These are phyloP conservation scores for Globodera ellingtonae DNA, from an alignment of 1,140 invertebrate species.

Conservation along the genomic window DNA sequence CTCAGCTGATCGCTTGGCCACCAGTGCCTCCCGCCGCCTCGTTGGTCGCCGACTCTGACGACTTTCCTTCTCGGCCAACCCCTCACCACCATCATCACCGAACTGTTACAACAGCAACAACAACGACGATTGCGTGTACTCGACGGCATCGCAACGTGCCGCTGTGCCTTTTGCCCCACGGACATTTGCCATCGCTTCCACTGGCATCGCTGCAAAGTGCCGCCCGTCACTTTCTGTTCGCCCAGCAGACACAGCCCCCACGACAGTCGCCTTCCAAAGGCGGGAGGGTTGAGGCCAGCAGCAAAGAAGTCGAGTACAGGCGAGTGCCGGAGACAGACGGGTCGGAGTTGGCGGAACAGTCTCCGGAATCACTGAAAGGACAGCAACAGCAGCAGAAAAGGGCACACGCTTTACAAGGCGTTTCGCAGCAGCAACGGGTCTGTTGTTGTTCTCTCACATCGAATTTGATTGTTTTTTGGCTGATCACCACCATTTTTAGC, in stretches of 20 bases:
- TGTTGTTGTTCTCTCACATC: too few relatives aligned
- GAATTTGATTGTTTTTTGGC: too few relatives aligned
- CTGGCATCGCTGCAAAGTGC: conserved; percentile 3
- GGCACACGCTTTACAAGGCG: neutral
- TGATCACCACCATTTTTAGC: too few relatives aligned
- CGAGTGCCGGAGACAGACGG: conserved; percentile 12
- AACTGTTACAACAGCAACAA: neutral
- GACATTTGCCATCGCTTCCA: neutral
- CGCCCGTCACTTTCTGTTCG: neutral
- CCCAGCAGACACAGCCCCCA: neutral
- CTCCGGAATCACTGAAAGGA: neutral
- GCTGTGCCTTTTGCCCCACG: neutral
- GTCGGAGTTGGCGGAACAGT: neutral
- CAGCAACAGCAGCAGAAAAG: conserved; percentile 11
- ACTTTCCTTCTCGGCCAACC: neutral
- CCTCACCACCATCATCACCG: neutral
- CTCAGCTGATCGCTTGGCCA: conserved; percentile 28
- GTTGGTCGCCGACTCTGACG: too few relatives aligned
- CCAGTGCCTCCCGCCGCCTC: conserved; percentile 4
- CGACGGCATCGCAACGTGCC: neutral
- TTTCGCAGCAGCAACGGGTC: neutral
- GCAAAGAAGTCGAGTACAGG: conserved; percentile 4
- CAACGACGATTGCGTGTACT: neutral
- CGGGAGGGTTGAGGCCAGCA: neutral
- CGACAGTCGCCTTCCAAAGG: neutral